These are phyloP conservation scores for mouse (Mus musculus) DNA, from an alignment of 2,113 vertebrate genomes.

Conservation along the genomic window DNA sequence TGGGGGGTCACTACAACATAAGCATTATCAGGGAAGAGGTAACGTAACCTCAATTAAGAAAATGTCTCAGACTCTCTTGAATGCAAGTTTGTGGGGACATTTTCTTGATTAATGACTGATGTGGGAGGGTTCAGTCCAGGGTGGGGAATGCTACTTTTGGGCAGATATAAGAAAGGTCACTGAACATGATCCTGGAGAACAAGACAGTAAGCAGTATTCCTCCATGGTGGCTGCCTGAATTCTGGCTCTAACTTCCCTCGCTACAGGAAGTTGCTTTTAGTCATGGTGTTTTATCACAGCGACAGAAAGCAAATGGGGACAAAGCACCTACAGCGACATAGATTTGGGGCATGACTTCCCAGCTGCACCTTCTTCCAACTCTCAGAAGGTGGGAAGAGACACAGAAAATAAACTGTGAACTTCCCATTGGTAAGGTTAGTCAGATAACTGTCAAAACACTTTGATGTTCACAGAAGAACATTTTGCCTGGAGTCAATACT, in stretches of 20 bases:
- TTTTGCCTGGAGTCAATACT: slow-evolving; percentile 74
- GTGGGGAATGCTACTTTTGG: neutral
- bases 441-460: slow-evolving; percentile 63
- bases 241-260: neutral
- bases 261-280: neutral
- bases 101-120: neutral
- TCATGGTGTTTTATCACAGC: neutral
- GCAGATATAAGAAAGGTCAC: neutral
- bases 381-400: neutral
- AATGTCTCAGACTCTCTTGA: neutral
- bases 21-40: neutral
- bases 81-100: neutral
- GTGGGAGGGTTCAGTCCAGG: neutral
- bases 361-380: neutral
- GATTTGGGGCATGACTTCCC: neutral
- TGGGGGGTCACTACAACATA: neutral
- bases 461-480: slow-evolving; percentile 79
- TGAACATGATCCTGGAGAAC: neutral
- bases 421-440: neutral
- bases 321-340: too few relatives aligned
- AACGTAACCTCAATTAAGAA: neutral
- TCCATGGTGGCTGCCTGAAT: too few relatives aligned
- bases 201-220: neutral
- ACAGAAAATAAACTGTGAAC: neutral
- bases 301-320: neutral